A percentile compares a stretch with the other conserved stretches of the same genome.
Evolutionary conservation across 2,888 invertebrate species (phyloP).

Genomic region (Sympetrum striolatum): DNA sequence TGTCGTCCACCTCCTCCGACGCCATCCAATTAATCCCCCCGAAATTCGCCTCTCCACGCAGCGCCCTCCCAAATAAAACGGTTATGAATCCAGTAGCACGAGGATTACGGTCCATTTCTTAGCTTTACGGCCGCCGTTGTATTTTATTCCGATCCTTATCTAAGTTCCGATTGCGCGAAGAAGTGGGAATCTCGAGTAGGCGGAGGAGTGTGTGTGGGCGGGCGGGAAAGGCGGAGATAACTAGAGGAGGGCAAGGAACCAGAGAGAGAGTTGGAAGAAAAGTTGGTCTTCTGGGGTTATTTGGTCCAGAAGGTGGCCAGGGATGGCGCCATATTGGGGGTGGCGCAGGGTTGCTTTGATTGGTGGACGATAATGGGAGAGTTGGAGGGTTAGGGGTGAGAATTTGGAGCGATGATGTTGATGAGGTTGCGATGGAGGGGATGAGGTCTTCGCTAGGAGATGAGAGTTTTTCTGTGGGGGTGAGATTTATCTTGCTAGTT

Average conservation of each 20-base stretch:
- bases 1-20: neutral
- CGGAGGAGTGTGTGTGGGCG: neutral
- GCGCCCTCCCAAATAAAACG: neutral
- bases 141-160: neutral
- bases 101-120: neutral
- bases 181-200: neutral
- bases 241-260: neutral
- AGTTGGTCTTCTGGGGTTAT: neutral
- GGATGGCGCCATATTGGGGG: neutral
- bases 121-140: neutral
- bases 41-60: neutral
- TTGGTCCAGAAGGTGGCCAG: neutral
- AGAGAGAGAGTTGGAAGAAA: neutral
- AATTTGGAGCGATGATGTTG: neutral
- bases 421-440: neutral
- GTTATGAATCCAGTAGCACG: neutral
- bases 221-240: neutral
- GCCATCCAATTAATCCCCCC: slow-evolving; percentile 12
- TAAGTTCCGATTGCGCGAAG: neutral
- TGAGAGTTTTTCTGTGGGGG: neutral
- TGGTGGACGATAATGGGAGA: neutral
- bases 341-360: neutral
- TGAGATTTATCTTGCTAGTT: neutral
- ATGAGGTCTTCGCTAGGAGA: no score
- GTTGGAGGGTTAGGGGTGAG: neutral